Evolutionary conservation across 2,888 invertebrate species (phyloP).

Genomic region (Teleogryllus oceanicus): DNA sequence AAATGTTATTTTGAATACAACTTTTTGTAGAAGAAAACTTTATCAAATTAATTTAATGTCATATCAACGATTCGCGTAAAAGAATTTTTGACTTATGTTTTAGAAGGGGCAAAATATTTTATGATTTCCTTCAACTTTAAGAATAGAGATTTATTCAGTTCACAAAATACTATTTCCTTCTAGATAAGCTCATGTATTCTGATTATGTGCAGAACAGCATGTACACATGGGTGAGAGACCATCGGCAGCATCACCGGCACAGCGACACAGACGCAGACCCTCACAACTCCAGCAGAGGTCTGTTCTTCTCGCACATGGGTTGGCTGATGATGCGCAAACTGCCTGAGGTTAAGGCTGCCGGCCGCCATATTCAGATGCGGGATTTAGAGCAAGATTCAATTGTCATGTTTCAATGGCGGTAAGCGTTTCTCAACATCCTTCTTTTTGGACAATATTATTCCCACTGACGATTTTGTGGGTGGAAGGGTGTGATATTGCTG

Average conservation of each 20-base stretch:
- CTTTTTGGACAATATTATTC: not conserved
- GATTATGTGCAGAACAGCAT: constrained; percentile 59
- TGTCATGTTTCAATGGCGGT: constrained; percentile 74
- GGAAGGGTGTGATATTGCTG: too few species aligned
- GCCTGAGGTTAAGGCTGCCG: constrained; percentile 66
- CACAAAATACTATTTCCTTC: too few species aligned
- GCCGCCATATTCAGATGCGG: constrained; percentile 64
- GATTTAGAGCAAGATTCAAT: constrained; percentile 69
- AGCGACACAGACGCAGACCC: constrained; percentile 73
- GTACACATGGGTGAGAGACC: constrained; percentile 76
- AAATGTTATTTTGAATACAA: too few species aligned
- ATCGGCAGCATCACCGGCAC: constrained; percentile 77
- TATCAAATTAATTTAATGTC: too few species aligned
- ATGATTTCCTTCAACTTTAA: too few species aligned
- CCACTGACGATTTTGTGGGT: not conserved
- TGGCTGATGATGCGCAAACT: constrained; percentile 80
- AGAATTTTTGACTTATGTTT: too few species aligned
- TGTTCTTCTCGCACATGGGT: constrained; percentile 85
- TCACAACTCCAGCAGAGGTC: constrained; percentile 74
- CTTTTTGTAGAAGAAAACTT: too few species aligned
- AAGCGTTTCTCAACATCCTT: constrained; percentile 34
- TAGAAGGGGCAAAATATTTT: too few species aligned
- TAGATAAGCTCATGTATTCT: too few species aligned
- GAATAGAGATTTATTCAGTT: constrained; percentile 19
- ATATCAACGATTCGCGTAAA: too few species aligned